These are phyloP conservation scores for Anser brachyrhynchus DNA, from an alignment of 2,113 vertebrate genomes.

Conservation along the genomic window DNA sequence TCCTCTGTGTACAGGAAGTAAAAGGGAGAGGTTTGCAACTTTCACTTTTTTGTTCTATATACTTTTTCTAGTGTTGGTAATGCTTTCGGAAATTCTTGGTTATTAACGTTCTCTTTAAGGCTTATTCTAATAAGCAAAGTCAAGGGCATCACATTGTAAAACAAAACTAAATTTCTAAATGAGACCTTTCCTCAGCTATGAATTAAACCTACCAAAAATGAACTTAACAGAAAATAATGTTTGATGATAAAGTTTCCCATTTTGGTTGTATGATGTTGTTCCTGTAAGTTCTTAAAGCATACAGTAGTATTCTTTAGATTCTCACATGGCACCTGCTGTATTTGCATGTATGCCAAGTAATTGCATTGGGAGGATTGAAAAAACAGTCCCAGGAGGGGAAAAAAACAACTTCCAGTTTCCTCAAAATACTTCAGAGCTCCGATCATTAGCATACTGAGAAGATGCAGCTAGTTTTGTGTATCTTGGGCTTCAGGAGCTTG, in stretches of 20 bases:
- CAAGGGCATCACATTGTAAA: neutral
- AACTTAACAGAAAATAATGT: neutral
- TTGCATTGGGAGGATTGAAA: neutral
- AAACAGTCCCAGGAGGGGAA: neutral
- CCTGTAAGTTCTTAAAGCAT: neutral
- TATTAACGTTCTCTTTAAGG: neutral
- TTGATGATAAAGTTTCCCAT: neutral
- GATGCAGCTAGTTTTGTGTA: neutral
- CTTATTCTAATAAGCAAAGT: neutral
- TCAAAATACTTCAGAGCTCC: neutral
- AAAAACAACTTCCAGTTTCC: neutral
- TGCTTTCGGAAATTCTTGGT: neutral
- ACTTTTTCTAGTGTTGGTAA: neutral
- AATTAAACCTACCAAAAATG: neutral
- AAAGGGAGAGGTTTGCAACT: neutral
- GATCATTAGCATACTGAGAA: rapidly evolving
- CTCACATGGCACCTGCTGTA: neutral
- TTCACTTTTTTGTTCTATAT: neutral
- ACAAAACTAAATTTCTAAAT: neutral
- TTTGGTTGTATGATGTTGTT: neutral
- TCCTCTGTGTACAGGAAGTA: neutral
- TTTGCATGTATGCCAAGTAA: neutral
- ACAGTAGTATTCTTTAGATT: neutral
- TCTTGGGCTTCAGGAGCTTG: neutral
- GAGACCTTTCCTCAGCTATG: neutral